Evolutionary conservation across 2,113 vertebrate genomes (phyloP).

Genomic region (Mohoua ochrocephala): DNA sequence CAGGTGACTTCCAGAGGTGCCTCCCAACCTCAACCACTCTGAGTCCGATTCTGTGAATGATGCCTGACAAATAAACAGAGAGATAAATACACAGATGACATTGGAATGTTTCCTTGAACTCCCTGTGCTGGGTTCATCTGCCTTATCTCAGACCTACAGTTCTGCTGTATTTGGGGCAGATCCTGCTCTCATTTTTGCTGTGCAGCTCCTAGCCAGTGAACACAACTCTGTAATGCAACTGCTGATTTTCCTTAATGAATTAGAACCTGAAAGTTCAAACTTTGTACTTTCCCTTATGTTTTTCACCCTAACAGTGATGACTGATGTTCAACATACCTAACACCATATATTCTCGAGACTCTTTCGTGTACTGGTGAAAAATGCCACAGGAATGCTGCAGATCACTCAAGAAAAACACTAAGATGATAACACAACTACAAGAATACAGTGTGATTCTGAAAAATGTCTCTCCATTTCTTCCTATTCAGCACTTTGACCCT

Average conservation of each 20-base stretch:
- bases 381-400: background rate
- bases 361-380: background rate
- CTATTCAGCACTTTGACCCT: background rate
- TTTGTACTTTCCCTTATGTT: background rate
- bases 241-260: background rate
- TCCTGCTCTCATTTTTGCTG: background rate
- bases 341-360: fast-evolving
- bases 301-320: background rate
- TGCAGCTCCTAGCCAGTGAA: background rate
- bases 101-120: background rate
- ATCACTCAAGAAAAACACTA: background rate
- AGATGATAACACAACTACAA: background rate
- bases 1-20: background rate
- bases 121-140: background rate
- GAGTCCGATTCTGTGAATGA: background rate
- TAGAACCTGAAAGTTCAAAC: background rate
- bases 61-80: background rate
- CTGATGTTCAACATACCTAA: background rate
- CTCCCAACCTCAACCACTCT: background rate
- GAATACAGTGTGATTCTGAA: background rate
- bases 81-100: background rate
- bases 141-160: background rate
- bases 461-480: background rate
- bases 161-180: background rate
- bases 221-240: background rate